A percentile compares a stretch with the other conserved stretches of the same genome.
Evolutionary conservation across 2,797 vertebrate species (phyloP).

Genomic region (Acanthurus lineatus): DNA sequence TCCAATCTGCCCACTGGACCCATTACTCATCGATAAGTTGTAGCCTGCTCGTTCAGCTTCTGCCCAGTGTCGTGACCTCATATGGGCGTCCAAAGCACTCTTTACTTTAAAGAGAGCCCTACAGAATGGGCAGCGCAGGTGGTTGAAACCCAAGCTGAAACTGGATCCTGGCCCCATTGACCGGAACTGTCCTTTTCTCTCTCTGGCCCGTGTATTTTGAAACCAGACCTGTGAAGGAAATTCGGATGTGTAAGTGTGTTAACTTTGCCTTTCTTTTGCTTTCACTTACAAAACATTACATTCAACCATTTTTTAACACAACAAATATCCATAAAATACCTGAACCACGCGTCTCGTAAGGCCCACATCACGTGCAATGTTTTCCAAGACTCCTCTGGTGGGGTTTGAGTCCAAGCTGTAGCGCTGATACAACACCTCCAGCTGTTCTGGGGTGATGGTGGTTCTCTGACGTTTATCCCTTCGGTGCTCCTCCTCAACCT

Average conservation of each 20-base stretch:
- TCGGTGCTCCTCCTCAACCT: conserved; percentile 94
- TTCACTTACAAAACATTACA: neutral
- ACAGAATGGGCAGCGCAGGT: conserved; percentile 97
- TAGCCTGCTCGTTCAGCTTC: conserved; percentile 97
- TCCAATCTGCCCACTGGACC: conserved; percentile 87
- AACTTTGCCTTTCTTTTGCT: neutral
- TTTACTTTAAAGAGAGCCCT: conserved; percentile 98
- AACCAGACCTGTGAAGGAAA: conserved; percentile 93
- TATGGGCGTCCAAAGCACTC: conserved; percentile 97
- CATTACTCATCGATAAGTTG: conserved; percentile 90
- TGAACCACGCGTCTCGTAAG: conserved; percentile 98
- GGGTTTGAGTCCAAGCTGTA: conserved; percentile 98
- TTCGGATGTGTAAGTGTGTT: no score
- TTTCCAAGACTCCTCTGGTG: conserved; percentile 97
- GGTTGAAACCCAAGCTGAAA: conserved; percentile 90
- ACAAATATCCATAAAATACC: conserved; percentile 76
- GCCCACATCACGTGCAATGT: conserved; percentile 97
- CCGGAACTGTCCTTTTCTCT: conserved; percentile 98
- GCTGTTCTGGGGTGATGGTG: conserved; percentile 98
- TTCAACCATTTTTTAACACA: conserved; percentile 3
- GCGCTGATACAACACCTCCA: conserved; percentile 98
- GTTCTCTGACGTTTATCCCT: conserved; percentile 97
- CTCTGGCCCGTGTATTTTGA: conserved; percentile 97
- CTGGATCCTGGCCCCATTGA: conserved; percentile 90
- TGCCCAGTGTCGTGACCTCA: conserved; percentile 98